Evolutionary conservation across 1,140 invertebrate genomes (phyloP).

Genomic region (Ooceraea biroi): DNA sequence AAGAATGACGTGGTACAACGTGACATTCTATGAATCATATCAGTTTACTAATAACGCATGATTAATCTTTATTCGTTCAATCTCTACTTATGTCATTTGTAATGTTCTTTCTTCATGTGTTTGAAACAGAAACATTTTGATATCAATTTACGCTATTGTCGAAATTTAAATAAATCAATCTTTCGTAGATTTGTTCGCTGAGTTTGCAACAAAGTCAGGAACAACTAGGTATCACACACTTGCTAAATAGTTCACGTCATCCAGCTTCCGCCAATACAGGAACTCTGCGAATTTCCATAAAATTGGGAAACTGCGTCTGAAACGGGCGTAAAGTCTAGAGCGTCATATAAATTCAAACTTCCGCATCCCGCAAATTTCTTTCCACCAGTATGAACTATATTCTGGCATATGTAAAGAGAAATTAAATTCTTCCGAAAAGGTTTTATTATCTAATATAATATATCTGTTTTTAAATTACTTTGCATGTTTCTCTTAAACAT

Average conservation of each 20-base stretch:
- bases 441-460: conserved; percentile 25
- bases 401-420: conserved; percentile 45
- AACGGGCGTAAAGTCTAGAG: conserved; percentile 57
- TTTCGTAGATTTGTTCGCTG: neutral
- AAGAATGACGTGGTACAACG: conserved; percentile 6
- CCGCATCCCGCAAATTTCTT: conserved; percentile 55
- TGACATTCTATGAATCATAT: conserved; percentile 24
- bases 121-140: neutral
- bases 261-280: conserved; percentile 40
- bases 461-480: neutral
- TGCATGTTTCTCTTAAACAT: neutral
- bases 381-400: conserved; percentile 24
- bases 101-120: neutral
- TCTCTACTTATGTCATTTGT: neutral
- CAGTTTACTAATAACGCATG: neutral
- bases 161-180: neutral
- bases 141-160: neutral
- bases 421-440: conserved; percentile 46
- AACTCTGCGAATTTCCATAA: conserved; percentile 54
- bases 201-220: neutral
- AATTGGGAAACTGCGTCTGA: conserved; percentile 53
- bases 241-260: conserved; percentile 40
- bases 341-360: conserved; percentile 60
- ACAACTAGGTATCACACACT: conserved; percentile 33
- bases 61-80: neutral